These are phyloP conservation scores for Drosophila melanosoma DNA, from an alignment of 2,888 invertebrate species.

Conservation along the genomic window DNA sequence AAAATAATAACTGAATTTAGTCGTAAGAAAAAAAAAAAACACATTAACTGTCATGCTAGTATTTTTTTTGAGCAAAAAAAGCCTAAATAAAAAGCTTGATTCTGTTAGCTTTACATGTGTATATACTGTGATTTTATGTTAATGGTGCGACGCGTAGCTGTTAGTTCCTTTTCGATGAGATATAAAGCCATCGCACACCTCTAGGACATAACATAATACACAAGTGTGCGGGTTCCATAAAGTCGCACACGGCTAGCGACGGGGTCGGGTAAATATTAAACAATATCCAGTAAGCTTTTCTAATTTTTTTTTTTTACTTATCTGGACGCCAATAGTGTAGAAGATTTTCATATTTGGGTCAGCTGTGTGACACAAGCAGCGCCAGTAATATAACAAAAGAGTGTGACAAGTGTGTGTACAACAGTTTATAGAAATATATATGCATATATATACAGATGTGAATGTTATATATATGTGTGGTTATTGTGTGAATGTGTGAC, in stretches of 20 bases:
- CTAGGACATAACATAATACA: slow-evolving; percentile 45
- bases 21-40: not conserved
- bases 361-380: slow-evolving; percentile 39
- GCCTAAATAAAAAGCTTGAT: not conserved
- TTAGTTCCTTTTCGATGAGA: slow-evolving; percentile 5
- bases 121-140: slow-evolving; percentile 9
- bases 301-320: not conserved
- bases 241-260: slow-evolving; percentile 54
- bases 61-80: slow-evolving; percentile 4
- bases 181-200: slow-evolving; percentile 25
- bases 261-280: slow-evolving; percentile 61
- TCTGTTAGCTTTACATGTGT: not conserved
- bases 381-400: slow-evolving; percentile 20
- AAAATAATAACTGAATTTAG: not conserved
- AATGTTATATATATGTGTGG: slow-evolving; percentile 6
- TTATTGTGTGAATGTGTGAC: slow-evolving; percentile 52
- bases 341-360: slow-evolving; percentile 64
- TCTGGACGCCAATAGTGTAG: slow-evolving; percentile 21
- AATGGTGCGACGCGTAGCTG: slow-evolving; percentile 14
- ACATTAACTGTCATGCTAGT: not conserved
- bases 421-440: slow-evolving; percentile 7
- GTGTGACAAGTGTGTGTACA: slow-evolving; percentile 40
- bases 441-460: slow-evolving; percentile 12
- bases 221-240: slow-evolving; percentile 58
- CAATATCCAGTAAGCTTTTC: slow-evolving; percentile 28